Evolutionary conservation across 2,113 vertebrate genomes (phyloP).

Genomic region (Marmota monax): DNA sequence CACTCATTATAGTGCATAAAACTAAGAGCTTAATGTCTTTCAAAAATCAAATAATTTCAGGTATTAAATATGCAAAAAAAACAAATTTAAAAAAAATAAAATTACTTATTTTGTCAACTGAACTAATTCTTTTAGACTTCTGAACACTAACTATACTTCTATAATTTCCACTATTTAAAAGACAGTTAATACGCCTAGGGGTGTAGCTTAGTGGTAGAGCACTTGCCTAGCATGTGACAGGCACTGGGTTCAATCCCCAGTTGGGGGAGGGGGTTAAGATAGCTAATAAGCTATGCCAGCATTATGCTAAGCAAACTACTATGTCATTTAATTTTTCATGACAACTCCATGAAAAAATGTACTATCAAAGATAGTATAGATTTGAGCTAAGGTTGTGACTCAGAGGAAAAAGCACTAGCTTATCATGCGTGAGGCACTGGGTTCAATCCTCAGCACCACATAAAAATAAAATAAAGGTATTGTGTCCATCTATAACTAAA

Average conservation of each 20-base stretch:
- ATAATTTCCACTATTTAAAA: not conserved
- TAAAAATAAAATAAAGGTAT: too few relatives aligned
- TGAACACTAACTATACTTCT: not conserved
- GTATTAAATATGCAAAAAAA: constrained; percentile 36
- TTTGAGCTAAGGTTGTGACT: not conserved
- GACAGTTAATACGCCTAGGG: not conserved
- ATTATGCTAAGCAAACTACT: not conserved
- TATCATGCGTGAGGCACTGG: too few relatives aligned
- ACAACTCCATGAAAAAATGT: not conserved
- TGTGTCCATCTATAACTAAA: too few relatives aligned
- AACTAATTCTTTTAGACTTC: not conserved
- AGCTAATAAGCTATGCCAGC: not conserved
- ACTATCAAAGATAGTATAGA: not conserved
- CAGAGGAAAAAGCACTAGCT: too few relatives aligned
- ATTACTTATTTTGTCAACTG: not conserved
- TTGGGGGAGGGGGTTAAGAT: too few relatives aligned
- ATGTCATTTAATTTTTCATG: not conserved
- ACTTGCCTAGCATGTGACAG: too few relatives aligned
- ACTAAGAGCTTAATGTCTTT: not conserved
- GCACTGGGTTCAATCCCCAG: too few relatives aligned
- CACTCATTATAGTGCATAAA: not conserved
- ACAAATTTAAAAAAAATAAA: not conserved
- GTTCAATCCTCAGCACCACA: too few relatives aligned
- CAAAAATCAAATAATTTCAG: constrained; percentile 25
- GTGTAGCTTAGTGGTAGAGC: too few relatives aligned